Conservation (phyloP, 2,113 vertebrate species). For the Xyrauchen texanus region DNA sequence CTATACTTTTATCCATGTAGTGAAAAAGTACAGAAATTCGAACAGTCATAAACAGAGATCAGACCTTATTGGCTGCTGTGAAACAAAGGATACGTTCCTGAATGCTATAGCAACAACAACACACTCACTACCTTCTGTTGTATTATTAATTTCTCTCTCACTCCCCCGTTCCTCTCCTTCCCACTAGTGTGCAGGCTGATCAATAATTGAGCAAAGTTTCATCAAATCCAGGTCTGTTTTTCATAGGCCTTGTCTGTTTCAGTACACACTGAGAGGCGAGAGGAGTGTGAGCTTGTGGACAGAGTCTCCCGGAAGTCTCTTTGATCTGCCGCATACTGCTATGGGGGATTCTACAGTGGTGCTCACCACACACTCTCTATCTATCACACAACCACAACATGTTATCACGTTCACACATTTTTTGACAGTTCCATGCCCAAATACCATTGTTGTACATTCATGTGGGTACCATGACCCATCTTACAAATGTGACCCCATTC, state of each 20-base stretch:
- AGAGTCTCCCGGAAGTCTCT: conserved; percentile 47
- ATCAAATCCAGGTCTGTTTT: conserved; percentile 67
- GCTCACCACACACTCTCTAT: background rate
- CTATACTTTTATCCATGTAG: too few relatives aligned
- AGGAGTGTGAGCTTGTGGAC: conserved; percentile 45
- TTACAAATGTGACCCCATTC: too few relatives aligned
- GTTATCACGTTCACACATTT: background rate
- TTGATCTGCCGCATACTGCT: conserved; percentile 54
- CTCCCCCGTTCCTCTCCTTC: conserved; percentile 39
- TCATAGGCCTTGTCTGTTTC: conserved; percentile 57
- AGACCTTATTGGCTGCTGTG: too few relatives aligned
- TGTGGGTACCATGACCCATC: background rate
- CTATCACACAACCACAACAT: conserved; percentile 31
- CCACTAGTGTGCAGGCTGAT: conserved; percentile 59
- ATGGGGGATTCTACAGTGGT: conserved; percentile 42
- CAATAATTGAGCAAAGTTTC: conserved; percentile 74
- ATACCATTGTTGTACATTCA: background rate
- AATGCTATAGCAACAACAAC: too few relatives aligned
- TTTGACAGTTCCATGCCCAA: conserved; percentile 1
- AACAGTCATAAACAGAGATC: too few relatives aligned
- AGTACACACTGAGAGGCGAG: conserved; percentile 50
- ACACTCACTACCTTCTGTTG: too few relatives aligned
- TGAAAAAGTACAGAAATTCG: too few relatives aligned
- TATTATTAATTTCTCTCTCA: background rate
- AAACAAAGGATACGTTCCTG: too few relatives aligned